Base-by-base conservation (phyloP, 2,797 vertebrate species). In the Mus minutoides region DNA sequence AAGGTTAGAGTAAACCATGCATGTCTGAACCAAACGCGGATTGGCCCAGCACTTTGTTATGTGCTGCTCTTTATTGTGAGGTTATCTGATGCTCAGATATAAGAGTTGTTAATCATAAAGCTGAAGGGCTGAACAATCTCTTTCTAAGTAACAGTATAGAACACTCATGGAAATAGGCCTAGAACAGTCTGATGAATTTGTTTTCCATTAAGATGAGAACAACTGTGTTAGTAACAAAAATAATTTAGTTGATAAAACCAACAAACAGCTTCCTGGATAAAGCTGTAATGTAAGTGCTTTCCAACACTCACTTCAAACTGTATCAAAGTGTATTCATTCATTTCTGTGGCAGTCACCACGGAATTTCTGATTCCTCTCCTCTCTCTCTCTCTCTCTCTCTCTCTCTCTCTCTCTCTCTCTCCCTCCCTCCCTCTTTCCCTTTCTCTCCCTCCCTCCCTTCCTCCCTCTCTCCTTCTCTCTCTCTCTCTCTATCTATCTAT, bases 121-220 rank as follows among this genome's bases (percentile, higher is more conserved):
- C 34, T 62, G 76, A 91, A 90, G 58, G 77, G 22, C 69, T 91
- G 75, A 26, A 92, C 56, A 31, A 69, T 80, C 90, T 94, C 7
- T 49, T 92, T 89, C 7, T 84, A 88, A 82, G 31, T 37, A 92
- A 34, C 40, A 86, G 85, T 67, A 67, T n/a, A 91, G 84, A 91
- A 91, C 91, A 13, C n/a, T 94, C 19, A 67, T 21, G 80, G 78
- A 88, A 77, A 79, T 13, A 91, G 76, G 21, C 71, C 84, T 24
- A 79, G 64, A 80, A 89, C 3, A 75, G 88, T 80, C 3, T 92
- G 90, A 80, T 77, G 54, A 52, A 49, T 34, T 56, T 91, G 9
- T 64, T 83, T 73, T 60, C 46, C 14, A 8, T 19, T 97, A 85
- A 94, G n/a, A 67, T 46, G 92, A 60, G 90, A 82, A 88, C 29